Evolutionary conservation across 35 echinoderm and acorn worm genomes (phyloP).

Genomic region (Ptychodera flava): DNA sequence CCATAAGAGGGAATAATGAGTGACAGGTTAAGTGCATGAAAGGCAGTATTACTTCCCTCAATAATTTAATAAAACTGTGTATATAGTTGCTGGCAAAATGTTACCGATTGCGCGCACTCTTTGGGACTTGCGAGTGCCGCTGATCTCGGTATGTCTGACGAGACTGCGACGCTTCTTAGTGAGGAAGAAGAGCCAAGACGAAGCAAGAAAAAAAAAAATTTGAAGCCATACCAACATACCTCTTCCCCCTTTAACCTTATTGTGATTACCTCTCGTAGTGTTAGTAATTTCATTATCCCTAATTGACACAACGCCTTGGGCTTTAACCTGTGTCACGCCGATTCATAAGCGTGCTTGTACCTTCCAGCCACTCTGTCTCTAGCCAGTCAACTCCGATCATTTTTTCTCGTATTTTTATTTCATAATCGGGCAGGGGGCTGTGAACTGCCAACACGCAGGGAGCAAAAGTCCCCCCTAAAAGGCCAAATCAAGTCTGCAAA

Average conservation of each 20-base stretch:
- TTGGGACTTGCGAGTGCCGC: not conserved
- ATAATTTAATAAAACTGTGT: not conserved
- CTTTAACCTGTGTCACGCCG: not conserved
- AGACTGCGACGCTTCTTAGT: not conserved
- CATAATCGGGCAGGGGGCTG: not conserved
- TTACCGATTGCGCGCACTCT: not conserved
- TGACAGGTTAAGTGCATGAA: not conserved
- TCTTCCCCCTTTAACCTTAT: not conserved
- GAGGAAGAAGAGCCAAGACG: not conserved
- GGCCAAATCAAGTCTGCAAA: not conserved
- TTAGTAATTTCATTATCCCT: not conserved
- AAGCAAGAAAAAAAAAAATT: no score
- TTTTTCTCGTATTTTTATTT: not conserved
- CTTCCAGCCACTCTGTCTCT: not conserved
- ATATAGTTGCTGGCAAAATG: not conserved
- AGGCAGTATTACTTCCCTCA: not conserved
- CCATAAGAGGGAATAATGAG: not conserved
- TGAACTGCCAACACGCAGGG: not conserved
- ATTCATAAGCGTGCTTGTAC: not conserved
- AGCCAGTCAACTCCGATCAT: not conserved
- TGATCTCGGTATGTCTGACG: not conserved
- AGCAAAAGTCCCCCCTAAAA: not conserved
- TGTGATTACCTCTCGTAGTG: not conserved
- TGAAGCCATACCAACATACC: not conserved
- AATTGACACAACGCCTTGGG: not conserved